Percentiles rank a stretch among this genome's conserved stretches.
phyloP scores from a whole-genome alignment of 1,140 invertebrate species.

The Sinonovacula constricta region DNA sequence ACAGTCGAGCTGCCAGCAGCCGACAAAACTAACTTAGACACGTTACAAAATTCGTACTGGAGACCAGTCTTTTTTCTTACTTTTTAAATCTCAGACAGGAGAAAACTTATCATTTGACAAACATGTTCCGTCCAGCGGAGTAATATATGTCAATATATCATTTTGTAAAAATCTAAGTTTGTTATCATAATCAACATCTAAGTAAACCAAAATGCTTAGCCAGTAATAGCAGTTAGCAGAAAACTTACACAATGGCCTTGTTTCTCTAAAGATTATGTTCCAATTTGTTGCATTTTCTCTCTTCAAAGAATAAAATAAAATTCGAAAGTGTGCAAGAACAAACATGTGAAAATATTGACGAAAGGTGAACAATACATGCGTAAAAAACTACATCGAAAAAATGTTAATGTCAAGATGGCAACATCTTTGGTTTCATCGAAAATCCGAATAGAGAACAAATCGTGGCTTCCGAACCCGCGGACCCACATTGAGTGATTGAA shows the following conservation, averaged over 20 bases:
- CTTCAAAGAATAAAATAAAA: not conserved
- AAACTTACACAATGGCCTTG: no score
- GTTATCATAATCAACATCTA: no score
- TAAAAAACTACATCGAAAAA: constrained; percentile 4
- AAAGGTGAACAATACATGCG: constrained; percentile 19
- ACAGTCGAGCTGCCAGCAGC: no score
- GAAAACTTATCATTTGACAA: no score
- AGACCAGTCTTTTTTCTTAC: no score
- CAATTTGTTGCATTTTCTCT: not conserved
- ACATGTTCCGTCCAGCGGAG: constrained; percentile 43
- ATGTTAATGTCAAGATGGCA: constrained; percentile 4
- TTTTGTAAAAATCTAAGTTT: constrained; percentile 36
- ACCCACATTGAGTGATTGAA: constrained; percentile 51
- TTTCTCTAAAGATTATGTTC: not conserved
- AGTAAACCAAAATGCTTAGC: no score
- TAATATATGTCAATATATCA: constrained; percentile 42
- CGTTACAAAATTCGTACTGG: no score
- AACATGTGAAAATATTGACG: constrained; percentile 1
- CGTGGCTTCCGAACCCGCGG: constrained; percentile 35
- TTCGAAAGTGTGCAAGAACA: constrained; percentile 1
- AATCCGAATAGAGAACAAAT: constrained; percentile 34
- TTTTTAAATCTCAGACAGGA: no score
- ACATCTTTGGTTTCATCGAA: not conserved
- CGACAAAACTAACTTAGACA: no score
- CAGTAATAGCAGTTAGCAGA: no score